These are phyloP conservation scores for Colletes collaris DNA, from an alignment of 2,888 invertebrate genomes.

Conservation along the genomic window DNA sequence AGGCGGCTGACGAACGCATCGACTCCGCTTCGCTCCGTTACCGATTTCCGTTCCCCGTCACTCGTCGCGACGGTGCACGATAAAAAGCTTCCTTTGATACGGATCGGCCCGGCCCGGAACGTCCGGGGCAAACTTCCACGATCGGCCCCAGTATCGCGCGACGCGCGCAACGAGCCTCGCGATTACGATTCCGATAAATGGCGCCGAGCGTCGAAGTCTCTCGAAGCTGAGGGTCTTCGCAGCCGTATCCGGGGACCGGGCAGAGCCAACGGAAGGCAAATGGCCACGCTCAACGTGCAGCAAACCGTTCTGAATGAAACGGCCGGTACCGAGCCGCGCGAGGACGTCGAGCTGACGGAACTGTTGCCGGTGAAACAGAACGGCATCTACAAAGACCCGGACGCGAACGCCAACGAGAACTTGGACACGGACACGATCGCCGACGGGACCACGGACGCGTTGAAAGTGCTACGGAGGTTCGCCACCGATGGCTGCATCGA, in stretches of 20 bases:
- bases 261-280: conserved; percentile 3
- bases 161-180: too few relatives aligned
- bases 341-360: conserved; percentile 79
- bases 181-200: conserved; percentile 38
- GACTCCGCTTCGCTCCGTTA: conserved; percentile 9
- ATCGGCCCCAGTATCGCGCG: too few relatives aligned
- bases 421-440: not conserved
- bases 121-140: too few relatives aligned
- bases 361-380: conserved; percentile 78
- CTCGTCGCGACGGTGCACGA: conserved; percentile 29
- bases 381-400: conserved; percentile 63
- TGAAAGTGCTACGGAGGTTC: conserved; percentile 77
- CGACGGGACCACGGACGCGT: conserved; percentile 73
- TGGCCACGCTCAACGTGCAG: conserved; percentile 65
- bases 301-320: conserved; percentile 61
- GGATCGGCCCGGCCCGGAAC: too few relatives aligned
- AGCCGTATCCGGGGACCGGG: not conserved
- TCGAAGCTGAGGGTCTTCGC: conserved; percentile 25
- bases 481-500: conserved; percentile 62
- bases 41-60: conserved; percentile 26
- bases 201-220: conserved; percentile 72
- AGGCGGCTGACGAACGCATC: conserved; percentile 5
- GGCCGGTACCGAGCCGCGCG: conserved; percentile 66
- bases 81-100: conserved; percentile 2
- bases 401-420: not conserved